These are phyloP conservation scores for Neopelma chrysocephalum DNA, from an alignment of 2,797 vertebrate genomes.

Conservation along the genomic window DNA sequence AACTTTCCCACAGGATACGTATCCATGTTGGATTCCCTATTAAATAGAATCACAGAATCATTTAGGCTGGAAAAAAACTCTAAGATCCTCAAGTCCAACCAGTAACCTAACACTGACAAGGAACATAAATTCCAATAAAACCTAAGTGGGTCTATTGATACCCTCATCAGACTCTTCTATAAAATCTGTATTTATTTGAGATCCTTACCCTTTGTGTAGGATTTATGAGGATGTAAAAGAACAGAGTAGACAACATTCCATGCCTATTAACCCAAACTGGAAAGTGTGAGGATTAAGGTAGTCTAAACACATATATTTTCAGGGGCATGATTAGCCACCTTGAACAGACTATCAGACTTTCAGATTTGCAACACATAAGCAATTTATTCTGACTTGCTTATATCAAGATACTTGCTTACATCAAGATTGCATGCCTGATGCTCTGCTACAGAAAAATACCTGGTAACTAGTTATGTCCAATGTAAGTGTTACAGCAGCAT, in stretches of 20 bases:
- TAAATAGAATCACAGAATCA: background rate
- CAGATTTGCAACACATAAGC: background rate
- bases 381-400: background rate
- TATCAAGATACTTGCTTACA: background rate
- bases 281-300: background rate
- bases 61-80: background rate
- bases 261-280: background rate
- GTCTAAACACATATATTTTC: background rate
- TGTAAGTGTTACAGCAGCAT: background rate
- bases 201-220: background rate
- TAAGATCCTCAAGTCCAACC: background rate
- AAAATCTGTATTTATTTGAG: background rate
- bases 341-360: background rate
- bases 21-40: background rate
- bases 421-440: background rate
- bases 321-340: background rate
- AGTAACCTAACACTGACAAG: accelerated
- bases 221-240: background rate
- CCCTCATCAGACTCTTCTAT: background rate
- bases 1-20: background rate
- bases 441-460: background rate
- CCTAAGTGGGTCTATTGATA: background rate
- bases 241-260: background rate
- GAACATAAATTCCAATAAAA: background rate
- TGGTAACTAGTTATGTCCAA: background rate